Percentiles rank a stretch among this genome's conserved stretches.
Conservation (phyloP, 2,797 vertebrate species). For the Triplophysa yarkandensis region DNA sequence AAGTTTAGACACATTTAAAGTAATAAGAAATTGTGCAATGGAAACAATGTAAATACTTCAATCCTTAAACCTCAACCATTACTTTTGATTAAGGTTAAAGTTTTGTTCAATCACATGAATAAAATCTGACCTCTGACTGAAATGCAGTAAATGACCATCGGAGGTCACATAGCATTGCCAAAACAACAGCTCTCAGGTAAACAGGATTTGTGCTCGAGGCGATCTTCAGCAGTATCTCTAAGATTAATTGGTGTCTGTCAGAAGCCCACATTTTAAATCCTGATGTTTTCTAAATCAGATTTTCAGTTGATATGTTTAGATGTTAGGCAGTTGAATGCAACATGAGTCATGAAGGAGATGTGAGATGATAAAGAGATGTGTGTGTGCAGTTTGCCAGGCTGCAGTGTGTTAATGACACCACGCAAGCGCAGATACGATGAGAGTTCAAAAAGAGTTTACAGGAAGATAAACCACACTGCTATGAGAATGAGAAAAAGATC, state of each 20-base stretch:
- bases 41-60: no score
- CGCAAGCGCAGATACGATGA: constrained; percentile 57
- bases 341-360: neutral
- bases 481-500: constrained; percentile 23
- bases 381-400: constrained; percentile 68
- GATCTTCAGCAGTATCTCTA: neutral
- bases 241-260: neutral
- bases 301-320: neutral
- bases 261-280: neutral
- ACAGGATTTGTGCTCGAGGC: neutral
- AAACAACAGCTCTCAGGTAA: constrained; percentile 2
- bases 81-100: no score
- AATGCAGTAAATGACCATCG: neutral
- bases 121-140: neutral
- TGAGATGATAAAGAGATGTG: neutral
- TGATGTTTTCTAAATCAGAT: neutral
- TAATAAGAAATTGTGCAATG: no score
- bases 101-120: neutral
- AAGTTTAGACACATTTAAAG: no score
- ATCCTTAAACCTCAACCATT: no score
- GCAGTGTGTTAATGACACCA: constrained; percentile 63
- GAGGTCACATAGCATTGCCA: neutral
- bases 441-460: constrained; percentile 74
- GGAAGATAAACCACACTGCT: constrained; percentile 42
- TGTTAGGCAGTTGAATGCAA: neutral